Base-by-base conservation (phyloP, 2,888 invertebrate species). In the Xylota segnis region DNA sequence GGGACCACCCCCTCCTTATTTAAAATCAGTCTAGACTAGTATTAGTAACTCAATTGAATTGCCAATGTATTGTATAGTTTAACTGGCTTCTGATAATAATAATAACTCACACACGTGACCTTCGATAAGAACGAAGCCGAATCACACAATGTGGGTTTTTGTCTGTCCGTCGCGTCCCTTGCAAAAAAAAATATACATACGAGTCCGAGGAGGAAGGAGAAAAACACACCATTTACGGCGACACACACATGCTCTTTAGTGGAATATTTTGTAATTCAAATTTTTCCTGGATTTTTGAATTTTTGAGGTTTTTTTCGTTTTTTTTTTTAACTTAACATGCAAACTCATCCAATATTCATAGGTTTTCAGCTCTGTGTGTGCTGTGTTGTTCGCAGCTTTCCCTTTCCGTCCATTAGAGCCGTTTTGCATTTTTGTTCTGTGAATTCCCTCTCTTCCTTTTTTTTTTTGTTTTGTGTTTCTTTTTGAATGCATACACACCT, bases 281-380 rank as follows among this genome's bases (percentile, higher is more conserved):
- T 78, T 78, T 70, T 56, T 63, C 65, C 63, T 47, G 32, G 65
- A 56, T 75, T 65, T 78, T 66, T 54, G 63, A 63, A 74, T 66
- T 72, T 71, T 70, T 59, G 7, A 50, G 45, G 7, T 65, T 56
- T 75, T 52, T 54, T 58, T 3, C 54, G 16, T 58, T 58, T 76
- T 68, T 61, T 18, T 23, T 18, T 45, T 34, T 29, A 34, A 45
- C 18, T 59, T 77, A 70, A 70, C 70, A 70, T 78, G 70, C 70
- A 54, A 70, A 78, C 77, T 78, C 77, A 78, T 78, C 77, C 70
- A 78, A 78, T 78, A 78, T 78, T 78, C 77, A 78, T 78, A 52
- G 77, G 63, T 54, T 37, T 29, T 45, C 9, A 32, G 34, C 12
- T 14, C n/a, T 32, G 7, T 32, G 32, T 23, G 23, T 23, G 27